Base-by-base conservation (phyloP, 1,140 invertebrate species). In the Drosophila arawakana region DNA sequence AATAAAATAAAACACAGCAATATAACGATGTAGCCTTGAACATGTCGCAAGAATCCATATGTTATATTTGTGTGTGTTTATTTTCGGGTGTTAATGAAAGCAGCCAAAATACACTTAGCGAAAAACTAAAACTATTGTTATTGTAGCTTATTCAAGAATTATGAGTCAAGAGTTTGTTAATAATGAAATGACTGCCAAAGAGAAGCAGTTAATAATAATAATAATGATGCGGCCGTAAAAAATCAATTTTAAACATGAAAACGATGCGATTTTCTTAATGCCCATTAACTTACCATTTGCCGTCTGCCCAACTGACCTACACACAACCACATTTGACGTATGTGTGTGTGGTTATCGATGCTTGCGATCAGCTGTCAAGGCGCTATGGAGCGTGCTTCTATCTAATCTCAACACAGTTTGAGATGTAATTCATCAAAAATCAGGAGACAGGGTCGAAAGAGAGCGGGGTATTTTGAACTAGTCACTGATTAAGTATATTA, bases 21-120 rank as follows among this genome's bases (percentile, higher is more conserved):
- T 90, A 84, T 89, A 30, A 84, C 58, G 84, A 6, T 81, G 55
- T 84, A 90, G 80, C 84, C 85, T 89, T 89, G 85, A 89, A 81
- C 35, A 72, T 90, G 85, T 90, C 85, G 85, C 85, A 76, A 84
- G 67, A 80, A 72, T 76, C 70, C 74, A 76, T 80, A 84, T 89
- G 78, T 71, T 82, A 46, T 66, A 35, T 68, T 57, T 60, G 46
- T 54, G 35, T 54, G 35, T 60, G 35, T 69, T 47, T 68, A 68
- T 68, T 46, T 49, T 35, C 59, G 55, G 69, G 55, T 82, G 82
- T 69, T 88, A 88, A 82, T 88, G 73, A 88, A 89, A 80, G 47
- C 58, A 50, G 50, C 30, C 59, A 44, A 49, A 54, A 49, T 1
- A 39, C 46, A 59, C 8, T 60, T 3, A 69, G 18, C 18, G 25